These are phyloP conservation scores for Alviniconcha strummeri DNA, from an alignment of 2,888 invertebrate genomes.

Conservation along the genomic window DNA sequence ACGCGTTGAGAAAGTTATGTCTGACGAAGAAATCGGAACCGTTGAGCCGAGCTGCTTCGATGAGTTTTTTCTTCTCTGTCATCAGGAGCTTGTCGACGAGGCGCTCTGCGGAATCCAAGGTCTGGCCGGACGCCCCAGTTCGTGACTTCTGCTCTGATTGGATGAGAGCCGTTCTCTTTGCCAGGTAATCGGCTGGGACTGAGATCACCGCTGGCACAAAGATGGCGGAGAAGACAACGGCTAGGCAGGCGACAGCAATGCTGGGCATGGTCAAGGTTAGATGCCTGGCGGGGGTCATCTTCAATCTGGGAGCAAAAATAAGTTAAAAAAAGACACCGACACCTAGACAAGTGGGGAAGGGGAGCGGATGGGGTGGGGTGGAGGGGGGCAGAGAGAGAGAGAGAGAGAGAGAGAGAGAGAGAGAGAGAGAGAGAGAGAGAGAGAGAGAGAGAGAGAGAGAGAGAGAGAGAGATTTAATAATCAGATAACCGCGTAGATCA, in stretches of 20 bases:
- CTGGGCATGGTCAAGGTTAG: too few species aligned
- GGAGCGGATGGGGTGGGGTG: too few species aligned
- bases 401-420: too few species aligned
- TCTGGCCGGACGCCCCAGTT: slow-evolving; percentile 27
- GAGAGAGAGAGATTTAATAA: too few species aligned
- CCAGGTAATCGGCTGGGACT: slow-evolving; percentile 18
- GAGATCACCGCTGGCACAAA: not conserved
- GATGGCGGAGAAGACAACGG: not conserved
- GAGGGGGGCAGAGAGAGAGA: too few species aligned
- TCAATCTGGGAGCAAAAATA: too few species aligned
- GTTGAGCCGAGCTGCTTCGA: slow-evolving; percentile 29
- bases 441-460: too few species aligned
- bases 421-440: too few species aligned
- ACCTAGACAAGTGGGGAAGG: too few species aligned
- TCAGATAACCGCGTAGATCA: too few species aligned
- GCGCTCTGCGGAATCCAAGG: slow-evolving; percentile 29
- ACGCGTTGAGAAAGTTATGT: slow-evolving; percentile 47
- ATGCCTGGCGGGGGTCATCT: too few species aligned
- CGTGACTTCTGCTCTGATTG: slow-evolving; percentile 26
- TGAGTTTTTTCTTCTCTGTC: slow-evolving; percentile 16
- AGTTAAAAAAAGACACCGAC: too few species aligned
- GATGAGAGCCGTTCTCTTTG: slow-evolving; percentile 23
- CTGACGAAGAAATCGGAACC: slow-evolving; percentile 46
- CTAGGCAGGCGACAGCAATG: not conserved
- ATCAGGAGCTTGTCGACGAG: slow-evolving; percentile 32